phyloP scores from a whole-genome alignment of 2,888 invertebrate genomes.

The Odontocolon sp. region DNA sequence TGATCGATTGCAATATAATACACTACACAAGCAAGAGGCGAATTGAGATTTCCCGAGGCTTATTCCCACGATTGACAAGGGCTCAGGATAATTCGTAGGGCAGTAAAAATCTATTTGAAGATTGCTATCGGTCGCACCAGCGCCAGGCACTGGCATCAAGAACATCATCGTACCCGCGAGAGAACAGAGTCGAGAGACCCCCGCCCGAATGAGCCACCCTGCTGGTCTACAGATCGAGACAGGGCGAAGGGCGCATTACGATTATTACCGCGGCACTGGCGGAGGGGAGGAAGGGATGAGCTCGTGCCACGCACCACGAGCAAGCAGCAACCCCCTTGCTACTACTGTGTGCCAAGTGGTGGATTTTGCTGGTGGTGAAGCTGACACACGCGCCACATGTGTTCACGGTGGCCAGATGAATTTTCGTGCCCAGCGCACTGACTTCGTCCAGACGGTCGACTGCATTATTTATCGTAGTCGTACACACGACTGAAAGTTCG shows the following conservation, averaged over 20 bases:
- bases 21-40: background rate
- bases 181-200: constrained; percentile 55
- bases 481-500: constrained; percentile 36
- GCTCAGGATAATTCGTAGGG: constrained; percentile 67
- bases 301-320: constrained; percentile 42
- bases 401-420: constrained; percentile 69
- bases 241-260: constrained; percentile 78
- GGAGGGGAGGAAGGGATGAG: constrained; percentile 31
- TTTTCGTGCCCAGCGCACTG: constrained; percentile 73
- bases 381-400: constrained; percentile 68
- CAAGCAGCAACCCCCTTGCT: constrained; percentile 31
- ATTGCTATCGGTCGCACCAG: constrained; percentile 61
- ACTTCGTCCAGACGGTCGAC: constrained; percentile 76
- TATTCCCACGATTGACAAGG: constrained; percentile 50
- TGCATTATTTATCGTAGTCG: constrained; percentile 77
- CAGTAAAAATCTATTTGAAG: constrained; percentile 74
- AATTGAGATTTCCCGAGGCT: constrained; percentile 51
- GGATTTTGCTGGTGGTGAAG: constrained; percentile 42
- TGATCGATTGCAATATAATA: background rate
- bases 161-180: constrained; percentile 47
- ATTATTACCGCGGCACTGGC: constrained; percentile 76
- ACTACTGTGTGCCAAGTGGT: constrained; percentile 30
- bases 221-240: constrained; percentile 31
- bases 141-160: constrained; percentile 1
- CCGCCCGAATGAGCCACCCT: constrained; percentile 60